These are phyloP conservation scores for Torymus aiolomorphi DNA, from an alignment of 2,888 invertebrate species.

Conservation along the genomic window DNA sequence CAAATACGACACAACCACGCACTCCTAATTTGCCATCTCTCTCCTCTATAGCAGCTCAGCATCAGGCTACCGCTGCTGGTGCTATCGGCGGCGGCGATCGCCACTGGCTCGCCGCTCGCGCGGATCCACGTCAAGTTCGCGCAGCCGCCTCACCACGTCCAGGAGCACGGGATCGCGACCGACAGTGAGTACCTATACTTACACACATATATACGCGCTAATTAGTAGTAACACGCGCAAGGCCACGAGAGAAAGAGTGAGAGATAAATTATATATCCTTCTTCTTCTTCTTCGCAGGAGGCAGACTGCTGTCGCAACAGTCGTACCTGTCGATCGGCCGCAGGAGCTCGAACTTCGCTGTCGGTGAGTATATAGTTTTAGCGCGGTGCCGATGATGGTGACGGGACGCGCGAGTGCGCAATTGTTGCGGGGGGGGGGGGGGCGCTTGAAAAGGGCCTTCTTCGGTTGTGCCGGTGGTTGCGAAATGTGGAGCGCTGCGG, in stretches of 20 bases:
- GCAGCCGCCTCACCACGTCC: slow-evolving; percentile 68
- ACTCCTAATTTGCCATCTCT: no score
- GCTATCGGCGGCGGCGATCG: slow-evolving; percentile 47
- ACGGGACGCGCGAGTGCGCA: no score
- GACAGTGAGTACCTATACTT: slow-evolving; percentile 63
- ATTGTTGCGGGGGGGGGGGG: no score
- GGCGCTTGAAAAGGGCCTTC: no score
- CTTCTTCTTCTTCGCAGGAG: slow-evolving; percentile 61
- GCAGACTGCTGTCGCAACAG: slow-evolving; percentile 67
- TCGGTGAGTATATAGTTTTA: slow-evolving; percentile 15
- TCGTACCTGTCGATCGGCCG: slow-evolving; percentile 70
- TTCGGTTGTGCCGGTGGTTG: no score
- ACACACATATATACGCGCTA: no score
- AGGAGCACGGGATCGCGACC: slow-evolving; percentile 70
- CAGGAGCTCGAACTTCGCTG: slow-evolving; percentile 50
- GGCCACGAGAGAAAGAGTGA: no score
- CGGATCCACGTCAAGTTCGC: slow-evolving; percentile 71
- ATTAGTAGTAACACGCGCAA: no score
- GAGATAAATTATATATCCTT: background rate
- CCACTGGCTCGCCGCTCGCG: slow-evolving; percentile 67
- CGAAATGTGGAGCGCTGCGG: no score
- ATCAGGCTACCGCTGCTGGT: slow-evolving; percentile 31
- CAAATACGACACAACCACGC: no score
- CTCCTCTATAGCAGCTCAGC: slow-evolving; percentile 29
- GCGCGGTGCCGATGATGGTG: no score